Percentiles rank a stretch among this genome's conserved stretches.
These are phyloP conservation scores for Bucco capensis DNA, from an alignment of 2,113 vertebrate species.

Conservation along the genomic window DNA sequence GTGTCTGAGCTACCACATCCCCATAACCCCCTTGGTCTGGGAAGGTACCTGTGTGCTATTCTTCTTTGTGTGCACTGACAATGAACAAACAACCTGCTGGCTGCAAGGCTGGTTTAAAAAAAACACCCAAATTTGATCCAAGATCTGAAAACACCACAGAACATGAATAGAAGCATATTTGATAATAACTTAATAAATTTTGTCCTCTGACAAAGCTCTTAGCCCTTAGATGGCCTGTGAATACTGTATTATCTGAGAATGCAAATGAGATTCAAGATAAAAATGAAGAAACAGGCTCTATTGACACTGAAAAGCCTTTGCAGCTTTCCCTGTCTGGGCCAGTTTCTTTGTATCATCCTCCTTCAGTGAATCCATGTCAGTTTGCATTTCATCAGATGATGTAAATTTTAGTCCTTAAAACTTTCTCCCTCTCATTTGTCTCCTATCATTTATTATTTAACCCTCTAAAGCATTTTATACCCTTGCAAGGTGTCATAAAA, in stretches of 20 bases:
- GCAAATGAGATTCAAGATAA: conserved; percentile 5
- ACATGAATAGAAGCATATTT: background rate
- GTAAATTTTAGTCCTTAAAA: background rate
- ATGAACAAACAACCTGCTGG: background rate
- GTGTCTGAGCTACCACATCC: background rate
- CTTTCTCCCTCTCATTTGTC: background rate
- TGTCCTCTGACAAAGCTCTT: conserved; percentile 31
- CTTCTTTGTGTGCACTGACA: background rate
- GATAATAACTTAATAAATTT: background rate
- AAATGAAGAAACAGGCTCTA: background rate
- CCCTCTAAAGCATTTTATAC: conserved; percentile 17
- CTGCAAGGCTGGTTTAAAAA: background rate
- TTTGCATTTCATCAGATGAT: conserved; percentile 1
- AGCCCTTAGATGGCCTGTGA: background rate
- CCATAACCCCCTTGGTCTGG: background rate
- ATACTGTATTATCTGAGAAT: background rate
- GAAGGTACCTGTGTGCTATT: fast-evolving
- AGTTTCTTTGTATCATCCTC: background rate
- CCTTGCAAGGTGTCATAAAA: background rate
- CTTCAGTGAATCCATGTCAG: background rate
- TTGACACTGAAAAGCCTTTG: background rate
- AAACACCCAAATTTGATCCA: background rate
- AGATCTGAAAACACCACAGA: background rate
- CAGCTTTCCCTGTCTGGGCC: background rate
- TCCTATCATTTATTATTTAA: conserved; percentile 57